Conservation (phyloP, 1,140 invertebrate species). For the Anoplolepis gracilipes region DNA sequence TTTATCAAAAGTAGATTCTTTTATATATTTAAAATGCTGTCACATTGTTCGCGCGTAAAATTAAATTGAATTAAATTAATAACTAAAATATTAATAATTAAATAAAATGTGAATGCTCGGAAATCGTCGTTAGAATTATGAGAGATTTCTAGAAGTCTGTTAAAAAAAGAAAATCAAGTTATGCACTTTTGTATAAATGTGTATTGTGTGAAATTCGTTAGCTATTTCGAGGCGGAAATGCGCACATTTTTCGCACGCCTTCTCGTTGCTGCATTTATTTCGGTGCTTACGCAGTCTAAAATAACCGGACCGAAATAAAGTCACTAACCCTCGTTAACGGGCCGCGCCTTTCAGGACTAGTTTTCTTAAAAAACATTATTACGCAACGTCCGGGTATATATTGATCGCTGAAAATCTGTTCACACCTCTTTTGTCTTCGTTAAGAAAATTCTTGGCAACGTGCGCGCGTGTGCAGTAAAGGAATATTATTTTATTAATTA, state of each 20-base stretch:
- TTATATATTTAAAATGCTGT: background rate
- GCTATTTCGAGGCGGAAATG: slow-evolving; percentile 57
- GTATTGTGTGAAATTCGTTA: background rate
- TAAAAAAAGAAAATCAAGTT: slow-evolving; percentile 19
- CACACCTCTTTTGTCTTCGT: slow-evolving; percentile 17
- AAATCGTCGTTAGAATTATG: background rate
- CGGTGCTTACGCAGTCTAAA: slow-evolving; percentile 48
- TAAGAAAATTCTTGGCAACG: slow-evolving; percentile 23
- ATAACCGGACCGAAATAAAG: slow-evolving; percentile 67
- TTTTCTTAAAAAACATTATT: slow-evolving; percentile 51
- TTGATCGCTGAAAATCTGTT: background rate
- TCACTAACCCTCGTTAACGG: slow-evolving; percentile 65
- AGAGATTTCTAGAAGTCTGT: background rate
- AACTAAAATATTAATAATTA: too few species aligned
- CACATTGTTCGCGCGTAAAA: background rate
- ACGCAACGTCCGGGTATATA: slow-evolving; percentile 36
- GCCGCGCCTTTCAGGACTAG: slow-evolving; percentile 33
- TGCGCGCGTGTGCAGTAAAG: background rate
- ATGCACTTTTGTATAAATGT: slow-evolving; percentile 1
- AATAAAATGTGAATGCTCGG: background rate
- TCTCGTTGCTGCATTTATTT: slow-evolving; percentile 46
- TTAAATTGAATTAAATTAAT: background rate
- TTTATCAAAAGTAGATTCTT: background rate
- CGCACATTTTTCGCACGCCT: slow-evolving; percentile 28
- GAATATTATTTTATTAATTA: background rate